Evolutionary conservation across 1,140 invertebrate genomes (phyloP).

Genomic region (Diabrotica virgifera): DNA sequence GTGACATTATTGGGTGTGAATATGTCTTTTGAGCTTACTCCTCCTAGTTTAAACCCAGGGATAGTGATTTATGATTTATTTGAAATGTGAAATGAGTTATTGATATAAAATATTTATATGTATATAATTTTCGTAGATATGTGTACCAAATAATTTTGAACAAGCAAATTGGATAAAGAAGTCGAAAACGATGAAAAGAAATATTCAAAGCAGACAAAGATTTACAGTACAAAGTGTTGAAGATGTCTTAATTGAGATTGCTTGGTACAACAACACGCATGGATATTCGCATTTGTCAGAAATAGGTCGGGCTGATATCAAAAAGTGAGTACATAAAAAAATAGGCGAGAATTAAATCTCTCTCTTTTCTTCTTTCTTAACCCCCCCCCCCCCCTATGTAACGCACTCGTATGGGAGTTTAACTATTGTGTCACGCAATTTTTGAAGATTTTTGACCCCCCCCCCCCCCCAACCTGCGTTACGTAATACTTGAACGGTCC

Average conservation of each 20-base stretch:
- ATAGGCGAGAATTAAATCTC: too few relatives aligned
- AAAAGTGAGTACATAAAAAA: slow-evolving; percentile 32
- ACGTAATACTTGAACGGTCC: too few relatives aligned
- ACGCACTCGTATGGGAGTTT: too few relatives aligned
- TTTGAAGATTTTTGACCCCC: too few relatives aligned
- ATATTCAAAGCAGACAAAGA: slow-evolving; percentile 60
- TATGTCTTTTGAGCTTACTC: too few relatives aligned
- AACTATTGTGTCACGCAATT: too few relatives aligned
- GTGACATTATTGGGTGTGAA: too few relatives aligned
- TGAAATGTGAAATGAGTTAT: slow-evolving; percentile 10
- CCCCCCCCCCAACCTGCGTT: too few relatives aligned
- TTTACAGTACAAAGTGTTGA: slow-evolving; percentile 61
- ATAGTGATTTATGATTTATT: too few relatives aligned
- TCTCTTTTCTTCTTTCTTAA: too few relatives aligned
- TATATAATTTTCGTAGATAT: slow-evolving; percentile 31
- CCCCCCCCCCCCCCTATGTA: too few relatives aligned
- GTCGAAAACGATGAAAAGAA: slow-evolving; percentile 71
- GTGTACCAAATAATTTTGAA: slow-evolving; percentile 56
- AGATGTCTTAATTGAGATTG: slow-evolving; percentile 50
- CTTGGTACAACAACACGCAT: slow-evolving; percentile 34
- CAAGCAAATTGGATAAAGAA: slow-evolving; percentile 74
- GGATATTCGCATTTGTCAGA: slow-evolving; percentile 32
- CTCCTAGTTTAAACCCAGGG: too few relatives aligned
- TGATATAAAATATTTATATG: slow-evolving; percentile 5
- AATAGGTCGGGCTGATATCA: slow-evolving; percentile 39